Conservation (phyloP, 2,888 invertebrate species). For the Strigamia maritima region DNA sequence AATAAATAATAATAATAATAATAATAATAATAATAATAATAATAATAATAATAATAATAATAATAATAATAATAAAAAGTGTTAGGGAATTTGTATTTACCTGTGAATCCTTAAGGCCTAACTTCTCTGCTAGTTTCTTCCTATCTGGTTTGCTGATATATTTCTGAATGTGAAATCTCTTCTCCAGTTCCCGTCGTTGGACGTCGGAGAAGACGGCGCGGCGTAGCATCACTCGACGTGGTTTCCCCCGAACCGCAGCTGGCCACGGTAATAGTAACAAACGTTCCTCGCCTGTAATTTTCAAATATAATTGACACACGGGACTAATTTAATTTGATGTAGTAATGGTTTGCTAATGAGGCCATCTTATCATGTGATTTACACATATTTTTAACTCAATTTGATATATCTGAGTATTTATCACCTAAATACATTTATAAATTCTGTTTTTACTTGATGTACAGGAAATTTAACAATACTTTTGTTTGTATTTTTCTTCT, state of each 20-base stretch:
- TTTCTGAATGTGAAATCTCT: slow-evolving; percentile 93
- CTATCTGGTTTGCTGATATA: slow-evolving; percentile 98
- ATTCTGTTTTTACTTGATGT: too few species aligned
- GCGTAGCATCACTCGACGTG: slow-evolving; percentile 93
- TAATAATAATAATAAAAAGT: not conserved
- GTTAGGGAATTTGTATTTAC: slow-evolving; percentile 57
- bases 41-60: not conserved
- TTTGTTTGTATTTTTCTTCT: too few species aligned
- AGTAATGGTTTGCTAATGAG: not conserved
- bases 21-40: too few species aligned
- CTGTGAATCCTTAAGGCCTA: slow-evolving; percentile 96
- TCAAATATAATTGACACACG: not conserved
- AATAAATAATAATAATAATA: not conserved
- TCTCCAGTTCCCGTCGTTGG: slow-evolving; percentile 91
- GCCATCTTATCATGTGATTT: not conserved
- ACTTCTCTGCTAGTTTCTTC: slow-evolving; percentile 92
- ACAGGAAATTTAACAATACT: too few species aligned
- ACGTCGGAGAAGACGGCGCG: slow-evolving; percentile 95
- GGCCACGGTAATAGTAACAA: slow-evolving; percentile 70
- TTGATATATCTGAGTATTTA: too few species aligned
- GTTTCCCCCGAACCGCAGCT: slow-evolving; percentile 84
- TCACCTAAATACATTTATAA: too few species aligned
- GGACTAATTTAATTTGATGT: not conserved
- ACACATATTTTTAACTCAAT: too few species aligned
- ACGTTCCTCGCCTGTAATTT: slow-evolving; percentile 40